Percentiles rank a stretch among this genome's conserved stretches.
phyloP scores from a whole-genome alignment of 2,113 vertebrate species.

The Ochotona curzoniae region DNA sequence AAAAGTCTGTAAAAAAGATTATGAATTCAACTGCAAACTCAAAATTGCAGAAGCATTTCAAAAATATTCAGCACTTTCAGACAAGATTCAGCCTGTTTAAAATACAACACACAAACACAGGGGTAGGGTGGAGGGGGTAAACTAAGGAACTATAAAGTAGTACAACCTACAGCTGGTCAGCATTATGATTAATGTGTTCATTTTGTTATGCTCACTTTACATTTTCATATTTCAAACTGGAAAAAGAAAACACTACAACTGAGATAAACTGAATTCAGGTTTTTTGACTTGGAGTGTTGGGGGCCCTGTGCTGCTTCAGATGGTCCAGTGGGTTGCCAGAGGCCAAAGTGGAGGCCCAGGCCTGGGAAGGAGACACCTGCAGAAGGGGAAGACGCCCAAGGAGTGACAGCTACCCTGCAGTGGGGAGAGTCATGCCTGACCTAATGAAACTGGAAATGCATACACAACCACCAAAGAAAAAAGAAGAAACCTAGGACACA shows the following conservation, averaged over 20 bases:
- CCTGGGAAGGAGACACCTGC: no score
- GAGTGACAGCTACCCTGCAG: no score
- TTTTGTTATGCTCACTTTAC: constrained; percentile 35
- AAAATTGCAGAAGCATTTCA: constrained; percentile 33
- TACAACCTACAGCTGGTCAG: neutral
- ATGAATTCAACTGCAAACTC: constrained; percentile 37
- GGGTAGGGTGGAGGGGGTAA: neutral
- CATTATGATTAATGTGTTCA: constrained; percentile 22
- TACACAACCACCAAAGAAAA: no score
- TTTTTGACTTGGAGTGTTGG: no score
- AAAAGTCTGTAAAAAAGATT: constrained; percentile 26
- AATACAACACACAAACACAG: neutral
- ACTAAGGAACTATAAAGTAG: neutral
- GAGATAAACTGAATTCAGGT: neutral
- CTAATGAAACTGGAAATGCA: no score
- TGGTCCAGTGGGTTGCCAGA: no score
- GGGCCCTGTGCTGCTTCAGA: no score
- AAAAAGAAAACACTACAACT: constrained; percentile 48
- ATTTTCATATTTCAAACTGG: constrained; percentile 47
- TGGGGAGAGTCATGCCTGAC: no score
- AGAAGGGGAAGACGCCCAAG: no score
- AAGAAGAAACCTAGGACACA: no score
- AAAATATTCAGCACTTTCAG: constrained; percentile 57
- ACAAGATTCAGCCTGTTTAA: neutral
- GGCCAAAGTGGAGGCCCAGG: no score